A percentile compares a stretch with the other conserved stretches of the same genome.
phyloP scores from a whole-genome alignment of 1,140 invertebrate genomes.

The Eueides isabella region DNA sequence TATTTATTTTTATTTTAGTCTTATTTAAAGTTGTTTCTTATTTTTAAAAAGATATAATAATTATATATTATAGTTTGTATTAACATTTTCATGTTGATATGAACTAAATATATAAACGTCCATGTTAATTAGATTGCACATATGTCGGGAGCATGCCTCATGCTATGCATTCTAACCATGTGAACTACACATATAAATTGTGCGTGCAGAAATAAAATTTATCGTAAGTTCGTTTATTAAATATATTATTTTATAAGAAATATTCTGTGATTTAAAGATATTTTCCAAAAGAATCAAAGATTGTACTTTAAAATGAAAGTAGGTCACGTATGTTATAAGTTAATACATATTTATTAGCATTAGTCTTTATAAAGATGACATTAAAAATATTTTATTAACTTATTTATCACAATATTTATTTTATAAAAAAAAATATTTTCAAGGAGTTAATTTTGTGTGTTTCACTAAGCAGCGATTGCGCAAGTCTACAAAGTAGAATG shows the following conservation, averaged over 20 bases:
- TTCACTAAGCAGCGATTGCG: slow-evolving; percentile 7
- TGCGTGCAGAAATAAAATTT: neutral
- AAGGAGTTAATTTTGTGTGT: slow-evolving; percentile 7
- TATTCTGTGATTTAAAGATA: neutral
- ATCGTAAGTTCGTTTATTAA: neutral
- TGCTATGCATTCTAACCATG: neutral
- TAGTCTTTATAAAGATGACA: no score
- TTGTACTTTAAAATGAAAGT: slow-evolving; percentile 1
- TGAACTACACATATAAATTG: neutral
- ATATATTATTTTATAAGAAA: neutral
- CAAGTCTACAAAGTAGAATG: neutral
- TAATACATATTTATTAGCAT: neutral
- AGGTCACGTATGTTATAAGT: neutral
- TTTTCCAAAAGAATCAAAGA: neutral
- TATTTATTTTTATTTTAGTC: neutral
- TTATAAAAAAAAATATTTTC: slow-evolving; percentile 1
- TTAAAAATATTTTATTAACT: neutral
- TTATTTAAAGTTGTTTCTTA: neutral
- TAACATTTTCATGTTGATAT: neutral
- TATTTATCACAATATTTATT: neutral
- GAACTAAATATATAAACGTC: neutral
- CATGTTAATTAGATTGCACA: neutral
- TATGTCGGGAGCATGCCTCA: slow-evolving; percentile 3
- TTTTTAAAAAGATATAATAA: no score
- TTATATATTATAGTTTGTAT: neutral